Evolutionary conservation across 2,113 vertebrate species (phyloP).

Genomic region (Pongo abelii): DNA sequence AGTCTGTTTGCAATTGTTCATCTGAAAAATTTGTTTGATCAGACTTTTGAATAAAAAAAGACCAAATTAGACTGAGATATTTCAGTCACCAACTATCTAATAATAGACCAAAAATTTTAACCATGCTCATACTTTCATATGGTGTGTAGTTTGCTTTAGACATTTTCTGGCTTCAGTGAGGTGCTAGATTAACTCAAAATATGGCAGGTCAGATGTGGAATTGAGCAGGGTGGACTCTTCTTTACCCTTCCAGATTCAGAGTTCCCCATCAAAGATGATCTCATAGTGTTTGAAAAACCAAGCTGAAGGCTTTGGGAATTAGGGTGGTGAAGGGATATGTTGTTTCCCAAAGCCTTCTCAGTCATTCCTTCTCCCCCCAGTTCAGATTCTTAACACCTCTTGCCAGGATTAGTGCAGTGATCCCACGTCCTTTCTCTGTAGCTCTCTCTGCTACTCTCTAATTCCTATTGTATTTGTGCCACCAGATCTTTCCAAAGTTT

Average conservation of each 20-base stretch:
- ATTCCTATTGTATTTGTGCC: not conserved
- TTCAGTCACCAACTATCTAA: constrained; percentile 59
- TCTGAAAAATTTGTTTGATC: constrained; percentile 54
- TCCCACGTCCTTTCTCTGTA: not conserved
- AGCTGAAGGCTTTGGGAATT: not conserved
- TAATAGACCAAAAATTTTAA: constrained; percentile 54
- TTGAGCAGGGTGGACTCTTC: not conserved
- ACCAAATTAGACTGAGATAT: constrained; percentile 37
- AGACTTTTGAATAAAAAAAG: constrained; percentile 55
- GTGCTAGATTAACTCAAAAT: constrained; percentile 40
- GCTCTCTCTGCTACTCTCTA: not conserved
- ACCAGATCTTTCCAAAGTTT: not conserved
- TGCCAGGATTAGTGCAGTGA: not conserved
- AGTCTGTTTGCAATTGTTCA: constrained; percentile 44
- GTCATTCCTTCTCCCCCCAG: not conserved
- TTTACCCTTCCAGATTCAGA: constrained; percentile 34
- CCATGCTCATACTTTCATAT: constrained; percentile 50
- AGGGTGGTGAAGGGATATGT: not conserved
- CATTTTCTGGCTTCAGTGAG: not conserved
- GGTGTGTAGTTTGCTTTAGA: constrained; percentile 40
- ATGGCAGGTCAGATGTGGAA: not conserved
- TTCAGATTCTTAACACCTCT: not conserved
- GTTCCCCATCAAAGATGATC: not conserved
- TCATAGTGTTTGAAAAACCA: not conserved
- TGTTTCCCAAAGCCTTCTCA: not conserved